Evolutionary conservation across 2,797 vertebrate genomes (phyloP), one percentile per base, ranked within the genome.

Genomic region (Denticeps clupeoides): DNA sequence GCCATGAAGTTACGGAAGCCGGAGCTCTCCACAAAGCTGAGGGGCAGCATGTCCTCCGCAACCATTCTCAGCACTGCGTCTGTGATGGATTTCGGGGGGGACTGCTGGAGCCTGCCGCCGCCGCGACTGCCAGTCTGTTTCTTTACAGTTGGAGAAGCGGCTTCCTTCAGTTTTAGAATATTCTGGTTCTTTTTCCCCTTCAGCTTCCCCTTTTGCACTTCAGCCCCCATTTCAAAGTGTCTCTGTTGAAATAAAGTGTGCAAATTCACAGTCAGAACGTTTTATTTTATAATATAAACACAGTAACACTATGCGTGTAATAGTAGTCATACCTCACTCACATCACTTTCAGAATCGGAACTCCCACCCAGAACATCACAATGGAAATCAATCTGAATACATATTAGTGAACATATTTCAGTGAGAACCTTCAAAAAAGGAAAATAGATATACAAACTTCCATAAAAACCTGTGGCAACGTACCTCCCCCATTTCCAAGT

Each of bases 41-140:
- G 70, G 2, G 84, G 81, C 41, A 87, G 67, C 84, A 85, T 85
- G 66, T 87, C 84, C 47, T 82, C 81, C 1, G 83, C 74, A 1
- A 84, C 75, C 82, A 86, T 84, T 50, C 61, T 78, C 53, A 86
- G 46, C 1, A 77, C 63, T 4, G 75, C 79, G 13, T 73, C 65
- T 0, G 49, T 63, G 35, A 83, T 65, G 45, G n/a, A n/a, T n/a
- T n/a, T n/a, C n/a, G n/a, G n/a, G n/a, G n/a, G n/a, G n/a, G n/a
- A n/a, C n/a, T n/a, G n/a, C n/a, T n/a, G n/a, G n/a, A n/a, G n/a
- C n/a, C n/a, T n/a, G n/a, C n/a, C n/a, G n/a, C n/a, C n/a, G n/a
- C n/a, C n/a, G n/a, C n/a, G n/a, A n/a, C n/a, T n/a, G n/a, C n/a
- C n/a, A n/a, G n/a, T n/a, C n/a, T n/a, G n/a, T n/a, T n/a, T n/a